Evolutionary conservation across 1,140 invertebrate genomes (phyloP).

Genomic region (Papilio polytes): DNA sequence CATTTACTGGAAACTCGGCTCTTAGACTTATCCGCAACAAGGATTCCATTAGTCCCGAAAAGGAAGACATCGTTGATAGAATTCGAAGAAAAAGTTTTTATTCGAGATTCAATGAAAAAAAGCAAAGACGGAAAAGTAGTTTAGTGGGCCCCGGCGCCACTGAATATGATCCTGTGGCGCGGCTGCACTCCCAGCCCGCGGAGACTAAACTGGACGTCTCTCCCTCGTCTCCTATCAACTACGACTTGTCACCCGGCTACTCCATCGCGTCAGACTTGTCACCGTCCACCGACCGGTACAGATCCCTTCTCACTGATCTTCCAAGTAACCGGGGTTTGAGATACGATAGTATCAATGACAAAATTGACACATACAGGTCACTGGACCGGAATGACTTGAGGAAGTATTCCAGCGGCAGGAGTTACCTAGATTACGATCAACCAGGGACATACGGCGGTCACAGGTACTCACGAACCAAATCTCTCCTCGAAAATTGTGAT

Average conservation of each 20-base stretch:
- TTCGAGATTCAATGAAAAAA: slow-evolving; percentile 93
- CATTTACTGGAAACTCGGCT: slow-evolving; percentile 54
- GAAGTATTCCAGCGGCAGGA: slow-evolving; percentile 71
- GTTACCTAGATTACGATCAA: slow-evolving; percentile 76
- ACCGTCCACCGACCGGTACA: slow-evolving; percentile 75
- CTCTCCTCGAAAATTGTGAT: slow-evolving; percentile 76
- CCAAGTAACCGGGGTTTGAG: slow-evolving; percentile 63
- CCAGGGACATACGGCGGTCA: slow-evolving; percentile 67
- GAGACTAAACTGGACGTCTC: slow-evolving; percentile 74
- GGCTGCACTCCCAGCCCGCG: slow-evolving; percentile 70
- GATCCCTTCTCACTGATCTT: slow-evolving; percentile 69
- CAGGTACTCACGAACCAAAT: slow-evolving; percentile 78
- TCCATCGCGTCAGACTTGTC: slow-evolving; percentile 72
- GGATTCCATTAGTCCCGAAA: slow-evolving; percentile 75
- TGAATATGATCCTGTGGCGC: slow-evolving; percentile 79
- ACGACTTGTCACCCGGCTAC: slow-evolving; percentile 72
- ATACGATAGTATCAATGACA: slow-evolving; percentile 74
- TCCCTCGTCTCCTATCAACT: slow-evolving; percentile 69
- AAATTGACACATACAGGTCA: slow-evolving; percentile 76
- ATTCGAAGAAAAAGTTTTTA: slow-evolving; percentile 95
- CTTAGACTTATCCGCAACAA: slow-evolving; percentile 59
- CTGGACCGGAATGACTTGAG: slow-evolving; percentile 78
- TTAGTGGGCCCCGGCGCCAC: slow-evolving; percentile 84
- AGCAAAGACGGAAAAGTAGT: slow-evolving; percentile 85
- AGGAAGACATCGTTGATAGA: slow-evolving; percentile 92